Evolutionary conservation across 2,113 vertebrate species (phyloP).

Genomic region (Actinemys pallida): DNA sequence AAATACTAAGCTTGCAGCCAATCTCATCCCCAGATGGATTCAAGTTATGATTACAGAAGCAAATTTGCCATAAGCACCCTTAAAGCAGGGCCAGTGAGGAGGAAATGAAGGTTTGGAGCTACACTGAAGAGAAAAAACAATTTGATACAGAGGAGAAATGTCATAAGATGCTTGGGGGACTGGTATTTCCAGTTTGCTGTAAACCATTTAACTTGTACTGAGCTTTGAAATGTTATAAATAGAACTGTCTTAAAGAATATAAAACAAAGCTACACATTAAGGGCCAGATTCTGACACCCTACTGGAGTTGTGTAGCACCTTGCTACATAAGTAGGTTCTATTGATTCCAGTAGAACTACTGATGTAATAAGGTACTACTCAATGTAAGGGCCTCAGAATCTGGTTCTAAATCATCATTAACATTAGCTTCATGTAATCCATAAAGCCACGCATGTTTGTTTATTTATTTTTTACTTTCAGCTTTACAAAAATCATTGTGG

Average conservation of each 20-base stretch:
- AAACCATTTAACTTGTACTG: neutral
- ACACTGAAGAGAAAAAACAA: neutral
- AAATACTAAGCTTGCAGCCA: slow-evolving; percentile 84
- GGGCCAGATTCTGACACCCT: neutral
- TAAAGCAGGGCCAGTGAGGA: slow-evolving; percentile 71
- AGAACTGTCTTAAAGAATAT: slow-evolving; percentile 11
- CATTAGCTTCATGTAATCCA: neutral
- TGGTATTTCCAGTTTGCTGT: slow-evolving; percentile 1
- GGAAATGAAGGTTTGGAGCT: slow-evolving; percentile 70
- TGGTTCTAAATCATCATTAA: neutral
- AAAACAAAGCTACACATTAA: slow-evolving; percentile 18
- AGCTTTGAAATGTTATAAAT: neutral
- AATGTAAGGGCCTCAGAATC: neutral
- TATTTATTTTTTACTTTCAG: neutral
- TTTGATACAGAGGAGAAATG: slow-evolving; percentile 36
- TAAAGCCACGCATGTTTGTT: neutral
- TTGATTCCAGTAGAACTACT: neutral
- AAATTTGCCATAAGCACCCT: slow-evolving; percentile 83
- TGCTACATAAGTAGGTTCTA: neutral
- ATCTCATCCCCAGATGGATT: slow-evolving; percentile 83
- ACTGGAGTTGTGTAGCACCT: neutral
- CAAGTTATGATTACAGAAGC: slow-evolving; percentile 86
- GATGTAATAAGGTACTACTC: accelerated
- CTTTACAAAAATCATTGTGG: slow-evolving; percentile 23
- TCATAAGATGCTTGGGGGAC: neutral